Evolutionary conservation across 2,113 vertebrate species (phyloP).

Genomic region (Leuciscus idus): DNA sequence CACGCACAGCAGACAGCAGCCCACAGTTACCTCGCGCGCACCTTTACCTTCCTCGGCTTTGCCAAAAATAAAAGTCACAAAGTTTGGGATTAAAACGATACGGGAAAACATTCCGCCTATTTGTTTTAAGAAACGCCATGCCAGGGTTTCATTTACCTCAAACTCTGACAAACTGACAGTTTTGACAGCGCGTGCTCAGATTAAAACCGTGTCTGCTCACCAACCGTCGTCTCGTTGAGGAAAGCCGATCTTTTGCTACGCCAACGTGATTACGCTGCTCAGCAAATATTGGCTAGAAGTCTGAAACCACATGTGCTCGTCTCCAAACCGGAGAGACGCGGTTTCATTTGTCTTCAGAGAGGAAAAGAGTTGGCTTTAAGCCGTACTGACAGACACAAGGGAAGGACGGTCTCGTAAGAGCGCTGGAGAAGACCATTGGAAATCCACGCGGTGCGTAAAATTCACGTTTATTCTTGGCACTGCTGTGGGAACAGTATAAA

Average conservation of each 20-base stretch:
- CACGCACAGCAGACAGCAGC: background rate
- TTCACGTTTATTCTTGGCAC: background rate
- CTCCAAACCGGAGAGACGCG: conserved; percentile 42
- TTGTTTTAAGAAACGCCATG: background rate
- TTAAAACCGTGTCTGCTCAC: background rate
- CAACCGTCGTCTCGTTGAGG: conserved; percentile 15
- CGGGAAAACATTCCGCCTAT: background rate
- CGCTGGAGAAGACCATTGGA: conserved; percentile 19
- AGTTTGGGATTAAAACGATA: background rate
- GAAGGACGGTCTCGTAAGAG: conserved; percentile 15
- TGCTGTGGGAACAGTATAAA: background rate
- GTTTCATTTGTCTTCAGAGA: conserved; percentile 20
- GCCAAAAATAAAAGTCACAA: conserved; percentile 13
- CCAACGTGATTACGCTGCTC: conserved; percentile 39
- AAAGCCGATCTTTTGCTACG: conserved; percentile 36
- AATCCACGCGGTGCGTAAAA: conserved; percentile 12
- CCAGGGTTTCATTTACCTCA: background rate
- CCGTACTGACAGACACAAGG: conserved; percentile 12
- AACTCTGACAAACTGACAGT: conserved; percentile 34
- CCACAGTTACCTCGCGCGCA: conserved; percentile 1
- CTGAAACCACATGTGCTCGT: conserved; percentile 43
- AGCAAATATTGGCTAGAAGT: conserved; percentile 35
- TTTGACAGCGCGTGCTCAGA: conserved; percentile 25
- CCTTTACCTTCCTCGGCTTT: background rate
- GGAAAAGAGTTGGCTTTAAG: conserved; percentile 27